A percentile compares a stretch with the other conserved stretches of the same genome.
Evolutionary conservation across 2,797 vertebrate species (phyloP).

Genomic region (Hydrolagus colliei): DNA sequence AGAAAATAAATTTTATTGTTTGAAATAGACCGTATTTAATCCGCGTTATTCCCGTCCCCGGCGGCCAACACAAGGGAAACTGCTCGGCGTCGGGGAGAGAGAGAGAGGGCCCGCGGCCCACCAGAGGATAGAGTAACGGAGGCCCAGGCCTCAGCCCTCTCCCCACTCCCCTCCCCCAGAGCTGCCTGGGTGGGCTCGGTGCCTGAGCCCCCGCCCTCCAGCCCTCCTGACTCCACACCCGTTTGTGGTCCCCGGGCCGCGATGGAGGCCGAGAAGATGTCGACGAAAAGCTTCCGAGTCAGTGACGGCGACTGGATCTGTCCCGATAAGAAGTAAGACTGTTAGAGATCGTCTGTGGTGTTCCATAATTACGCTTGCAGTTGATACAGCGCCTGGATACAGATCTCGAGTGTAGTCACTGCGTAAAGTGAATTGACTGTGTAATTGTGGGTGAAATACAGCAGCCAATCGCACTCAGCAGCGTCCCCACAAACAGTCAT

Average conservation of each 20-base stretch:
- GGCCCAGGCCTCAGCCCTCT: constrained; percentile 13
- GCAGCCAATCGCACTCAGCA: no score
- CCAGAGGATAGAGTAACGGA: constrained; percentile 21
- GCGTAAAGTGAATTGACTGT: no score
- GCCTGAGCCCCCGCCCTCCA: neutral
- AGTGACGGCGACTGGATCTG: constrained; percentile 98
- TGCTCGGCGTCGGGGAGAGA: no score
- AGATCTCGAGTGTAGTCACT: no score
- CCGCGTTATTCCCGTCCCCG: no score
- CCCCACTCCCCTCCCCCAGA: neutral
- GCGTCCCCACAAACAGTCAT: no score
- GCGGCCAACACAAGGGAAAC: neutral
- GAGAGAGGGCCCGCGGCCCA: neutral
- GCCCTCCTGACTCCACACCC: neutral
- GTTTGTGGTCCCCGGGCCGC: neutral
- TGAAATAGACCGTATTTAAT: no score
- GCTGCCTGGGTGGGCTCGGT: neutral
- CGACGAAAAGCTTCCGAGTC: constrained; percentile 93
- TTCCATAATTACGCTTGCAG: constrained; percentile 35
- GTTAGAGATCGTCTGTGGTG: neutral
- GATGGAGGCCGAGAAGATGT: constrained; percentile 60
- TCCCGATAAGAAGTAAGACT: constrained; percentile 86
- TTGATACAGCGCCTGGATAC: no score
- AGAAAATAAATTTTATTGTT: no score
- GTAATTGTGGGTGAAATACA: no score